A percentile compares a stretch with the other conserved stretches of the same genome.
These are phyloP conservation scores for Euwallacea fornicatus DNA, from an alignment of 1,140 invertebrate species.

Conservation along the genomic window DNA sequence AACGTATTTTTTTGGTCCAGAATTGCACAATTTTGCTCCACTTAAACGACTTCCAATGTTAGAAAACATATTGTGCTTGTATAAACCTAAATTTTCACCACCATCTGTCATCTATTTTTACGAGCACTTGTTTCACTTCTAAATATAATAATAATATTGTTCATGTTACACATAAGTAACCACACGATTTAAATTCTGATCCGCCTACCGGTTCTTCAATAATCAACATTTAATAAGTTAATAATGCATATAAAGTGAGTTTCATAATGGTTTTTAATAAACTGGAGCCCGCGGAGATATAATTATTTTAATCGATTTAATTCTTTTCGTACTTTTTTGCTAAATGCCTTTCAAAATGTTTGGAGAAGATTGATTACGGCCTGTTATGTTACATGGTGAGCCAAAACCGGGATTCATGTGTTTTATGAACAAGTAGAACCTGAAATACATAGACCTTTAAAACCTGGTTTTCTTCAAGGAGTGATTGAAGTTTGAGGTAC, in stretches of 20 bases:
- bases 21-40: too few species aligned
- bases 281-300: constrained; percentile 17
- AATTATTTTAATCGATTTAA: constrained; percentile 24
- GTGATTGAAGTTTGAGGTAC: too few species aligned
- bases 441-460: too few species aligned
- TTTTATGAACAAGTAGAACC: too few species aligned
- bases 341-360: constrained; percentile 5
- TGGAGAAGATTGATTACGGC: constrained; percentile 13
- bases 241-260: constrained; percentile 24
- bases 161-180: not conserved
- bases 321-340: constrained; percentile 14
- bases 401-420: not conserved
- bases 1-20: too few species aligned
- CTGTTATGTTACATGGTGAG: constrained; percentile 3
- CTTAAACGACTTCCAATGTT: too few species aligned
- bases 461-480: too few species aligned
- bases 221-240: constrained; percentile 27
- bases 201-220: constrained; percentile 20
- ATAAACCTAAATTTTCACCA: too few species aligned
- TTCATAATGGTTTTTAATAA: constrained; percentile 25
- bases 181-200: constrained; percentile 12
- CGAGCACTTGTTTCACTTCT: constrained; percentile 7
- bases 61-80: too few species aligned
- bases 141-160: constrained; percentile 12
- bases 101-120: too few species aligned